Evolutionary conservation across 2,888 invertebrate genomes (phyloP).

Genomic region (Agonopterix heracliana): DNA sequence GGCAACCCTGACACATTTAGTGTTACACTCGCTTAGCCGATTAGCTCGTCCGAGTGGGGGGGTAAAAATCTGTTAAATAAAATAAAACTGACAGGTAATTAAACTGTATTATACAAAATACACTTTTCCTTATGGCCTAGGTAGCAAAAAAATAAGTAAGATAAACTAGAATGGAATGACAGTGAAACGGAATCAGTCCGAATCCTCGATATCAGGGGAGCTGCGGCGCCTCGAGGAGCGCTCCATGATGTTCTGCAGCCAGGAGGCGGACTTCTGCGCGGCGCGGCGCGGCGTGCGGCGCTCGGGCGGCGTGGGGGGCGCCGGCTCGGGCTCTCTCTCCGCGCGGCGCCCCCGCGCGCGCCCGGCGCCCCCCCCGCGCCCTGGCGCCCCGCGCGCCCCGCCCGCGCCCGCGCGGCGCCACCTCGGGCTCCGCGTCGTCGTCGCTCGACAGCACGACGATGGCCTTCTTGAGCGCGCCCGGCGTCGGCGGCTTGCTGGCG

Average conservation of each 20-base stretch:
- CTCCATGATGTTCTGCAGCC: slow-evolving; percentile 39
- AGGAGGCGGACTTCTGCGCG: slow-evolving; percentile 47
- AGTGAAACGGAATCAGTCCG: slow-evolving; percentile 32
- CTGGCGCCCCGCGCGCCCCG: slow-evolving; percentile 13
- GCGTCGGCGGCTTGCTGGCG: slow-evolving; percentile 26
- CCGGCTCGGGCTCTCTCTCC: slow-evolving; percentile 16
- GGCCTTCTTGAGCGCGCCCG: slow-evolving; percentile 29
- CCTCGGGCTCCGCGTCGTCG: slow-evolving; percentile 32
- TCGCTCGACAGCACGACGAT: slow-evolving; percentile 53
- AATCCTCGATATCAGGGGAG: slow-evolving; percentile 56
- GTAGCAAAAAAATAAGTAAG: too few species aligned
- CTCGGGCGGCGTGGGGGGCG: slow-evolving; percentile 27
- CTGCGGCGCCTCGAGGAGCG: slow-evolving; percentile 34
- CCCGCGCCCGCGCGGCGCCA: slow-evolving; percentile 29
- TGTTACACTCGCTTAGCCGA: too few species aligned
- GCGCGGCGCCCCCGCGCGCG: slow-evolving; percentile 27
- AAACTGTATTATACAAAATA: too few species aligned
- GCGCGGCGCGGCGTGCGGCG: slow-evolving; percentile 60
- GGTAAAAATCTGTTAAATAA: too few species aligned
- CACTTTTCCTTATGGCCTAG: too few species aligned
- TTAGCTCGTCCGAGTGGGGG: too few species aligned
- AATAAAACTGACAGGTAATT: too few species aligned
- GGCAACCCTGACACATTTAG: too few species aligned
- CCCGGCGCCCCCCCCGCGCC: slow-evolving; percentile 22
- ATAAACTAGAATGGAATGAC: background rate